Evolutionary conservation across 2,113 vertebrate species (phyloP), one percentile per base, ranked within the genome.

Genomic region (Microcebus ravelobensis): DNA sequence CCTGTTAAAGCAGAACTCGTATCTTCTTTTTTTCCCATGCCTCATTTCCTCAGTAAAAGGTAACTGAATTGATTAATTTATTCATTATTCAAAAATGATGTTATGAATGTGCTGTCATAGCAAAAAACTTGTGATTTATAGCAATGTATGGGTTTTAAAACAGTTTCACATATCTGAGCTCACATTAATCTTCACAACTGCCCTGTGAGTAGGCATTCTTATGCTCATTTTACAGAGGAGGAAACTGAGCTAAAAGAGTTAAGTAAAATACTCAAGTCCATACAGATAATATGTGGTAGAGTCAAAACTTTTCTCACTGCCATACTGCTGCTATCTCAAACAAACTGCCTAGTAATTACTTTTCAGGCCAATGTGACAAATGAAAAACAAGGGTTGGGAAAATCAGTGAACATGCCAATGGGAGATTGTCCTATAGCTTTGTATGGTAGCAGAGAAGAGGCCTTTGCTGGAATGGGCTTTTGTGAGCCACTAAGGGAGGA

Each of bases 71-170:
- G 76, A 95, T 95, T 96, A 76, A 95, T 94, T 50, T 34, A 48
- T 36, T 87, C 93, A 70, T 97, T 93, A 70, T 71, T 92, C 79
- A 25, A 96, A 93, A 93, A 87, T 48, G 57, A 73, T 87, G 15
- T 74, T 79, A 92, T 59, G 59, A 94, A 93, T 89, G 45, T 70
- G 59, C 77, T 39, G 48, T 85, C 82, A 74, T 23, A 88, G 31
- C 17, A 36, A 87, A 96, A 79, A 96, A 70, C n/a, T 82, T 82
- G 82, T 39, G 84, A 96, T 90, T 81, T 84, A 94, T 80, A 74
- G 48, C 77, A 55, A 57, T 25, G 9, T 48, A 14, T n/a, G 83
- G 5, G 50, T 52, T 95, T 57, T 94, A 67, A 82, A 93, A 84
- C 50, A 63, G 4, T 81, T 83, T 90, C 68, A 74, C 29, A 25